Conservation (phyloP, 1,140 invertebrate genomes). For the Aphelinus certus region DNA sequence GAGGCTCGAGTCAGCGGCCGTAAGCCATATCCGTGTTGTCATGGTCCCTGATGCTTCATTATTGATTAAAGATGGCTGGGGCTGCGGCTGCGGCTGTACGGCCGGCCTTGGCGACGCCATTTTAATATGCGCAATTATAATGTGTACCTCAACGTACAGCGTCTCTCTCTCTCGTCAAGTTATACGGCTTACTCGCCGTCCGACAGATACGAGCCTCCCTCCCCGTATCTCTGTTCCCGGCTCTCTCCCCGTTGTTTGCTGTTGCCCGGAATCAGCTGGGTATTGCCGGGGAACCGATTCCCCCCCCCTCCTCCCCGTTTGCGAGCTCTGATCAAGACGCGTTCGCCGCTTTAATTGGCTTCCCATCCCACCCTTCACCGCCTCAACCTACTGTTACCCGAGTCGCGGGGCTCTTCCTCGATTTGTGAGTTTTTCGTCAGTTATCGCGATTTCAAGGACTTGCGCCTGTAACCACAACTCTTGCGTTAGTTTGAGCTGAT, state of each 20-base stretch:
- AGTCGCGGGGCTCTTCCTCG: neutral
- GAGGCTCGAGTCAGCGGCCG: slow-evolving; percentile 43
- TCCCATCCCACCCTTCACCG: slow-evolving; percentile 26
- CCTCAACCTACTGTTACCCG: too few relatives aligned
- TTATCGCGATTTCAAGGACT: too few relatives aligned
- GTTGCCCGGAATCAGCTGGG: too few relatives aligned
- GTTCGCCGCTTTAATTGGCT: slow-evolving; percentile 58
- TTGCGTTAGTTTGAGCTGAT: too few relatives aligned
- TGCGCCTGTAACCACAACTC: too few relatives aligned
- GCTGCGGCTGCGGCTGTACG: slow-evolving; percentile 32
- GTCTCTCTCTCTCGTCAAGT: neutral
- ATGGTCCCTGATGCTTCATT: slow-evolving; percentile 64
- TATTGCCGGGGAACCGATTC: slow-evolving; percentile 44
- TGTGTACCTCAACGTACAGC: slow-evolving; percentile 46
- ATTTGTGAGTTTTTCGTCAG: neutral
- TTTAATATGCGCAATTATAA: slow-evolving; percentile 66
- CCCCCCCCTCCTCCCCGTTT: slow-evolving; percentile 40
- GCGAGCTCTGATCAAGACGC: slow-evolving; percentile 61
- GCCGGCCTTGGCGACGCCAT: slow-evolving; percentile 54
- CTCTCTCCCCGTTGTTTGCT: too few relatives aligned
- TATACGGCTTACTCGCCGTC: too few relatives aligned
- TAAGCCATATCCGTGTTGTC: slow-evolving; percentile 61
- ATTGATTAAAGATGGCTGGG: slow-evolving; percentile 63
- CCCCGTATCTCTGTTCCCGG: too few relatives aligned
- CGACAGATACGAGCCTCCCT: neutral